Base-by-base conservation (phyloP, 2,797 vertebrate genomes). In the Mionectes olivaceus region DNA sequence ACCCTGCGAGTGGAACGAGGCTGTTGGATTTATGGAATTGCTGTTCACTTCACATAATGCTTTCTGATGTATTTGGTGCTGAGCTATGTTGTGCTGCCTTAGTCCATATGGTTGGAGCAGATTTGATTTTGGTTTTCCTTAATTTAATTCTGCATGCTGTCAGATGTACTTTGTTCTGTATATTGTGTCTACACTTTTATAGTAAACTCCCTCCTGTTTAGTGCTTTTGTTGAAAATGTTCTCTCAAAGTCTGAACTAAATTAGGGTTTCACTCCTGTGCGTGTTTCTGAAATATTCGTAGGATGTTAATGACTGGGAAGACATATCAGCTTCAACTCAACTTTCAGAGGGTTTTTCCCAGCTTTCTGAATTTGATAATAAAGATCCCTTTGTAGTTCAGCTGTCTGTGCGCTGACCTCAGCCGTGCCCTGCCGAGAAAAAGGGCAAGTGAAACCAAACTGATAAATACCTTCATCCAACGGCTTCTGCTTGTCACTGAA, bases 111-210 rank as follows among this genome's bases (percentile, higher is more conserved):
- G 93, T 93, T 88, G 85, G 46, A 93, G 87, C 95, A 94, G 93
- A 94, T 94, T 96, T 95, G 89, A 95, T 94, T 96, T 97, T 93
- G 86, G 89, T 94, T 96, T 94, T 92, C 77, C 91, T 75, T 96
- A 90, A 91, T 90, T 96, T 96, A 95, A 88, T 95, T 95, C 93
- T 94, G 91, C 83, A 60, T 94, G 83, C 88, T 96, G 94, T 97
- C 94, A 95, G 39, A 95, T 63, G 59, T 89, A 84, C 90, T 94
- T 96, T 94, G 93, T 96, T 95, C 94, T 93, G 59, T 95, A 86
- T 87, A 90, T 95, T 94, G 70, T 89, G 71, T 91, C 91, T 94
- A 75, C n/a, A 30, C 71, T 94, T 94, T 81, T 73, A 81, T 87
- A 92, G 91, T 83, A 93, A 94, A 93, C 69, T 94, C 64, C 73